Evolutionary conservation across 2,888 invertebrate species (phyloP).

Genomic region (Asteroscopus sphinx): DNA sequence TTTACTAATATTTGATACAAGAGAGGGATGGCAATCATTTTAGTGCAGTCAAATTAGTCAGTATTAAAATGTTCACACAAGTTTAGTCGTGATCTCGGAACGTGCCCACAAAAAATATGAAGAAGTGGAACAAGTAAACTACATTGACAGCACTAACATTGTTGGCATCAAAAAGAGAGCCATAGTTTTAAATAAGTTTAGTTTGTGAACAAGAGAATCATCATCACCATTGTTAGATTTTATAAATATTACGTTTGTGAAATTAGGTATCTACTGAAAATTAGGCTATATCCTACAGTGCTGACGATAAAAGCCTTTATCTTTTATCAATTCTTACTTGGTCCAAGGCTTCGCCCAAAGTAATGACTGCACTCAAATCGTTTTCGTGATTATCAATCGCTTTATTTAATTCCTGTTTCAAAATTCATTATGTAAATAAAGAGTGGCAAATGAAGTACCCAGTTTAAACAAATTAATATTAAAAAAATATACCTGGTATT

Average conservation of each 20-base stretch:
- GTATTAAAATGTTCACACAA: too few species aligned
- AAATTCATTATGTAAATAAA: slow-evolving; percentile 70
- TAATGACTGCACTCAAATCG: slow-evolving; percentile 93
- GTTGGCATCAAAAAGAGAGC: too few species aligned
- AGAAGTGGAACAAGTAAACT: too few species aligned
- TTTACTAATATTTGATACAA: too few species aligned
- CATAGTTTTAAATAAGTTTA: too few species aligned
- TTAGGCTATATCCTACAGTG: slow-evolving; percentile 83
- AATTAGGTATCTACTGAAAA: slow-evolving; percentile 86
- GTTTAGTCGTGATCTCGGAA: too few species aligned
- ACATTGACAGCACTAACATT: too few species aligned
- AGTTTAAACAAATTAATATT: slow-evolving; percentile 13
- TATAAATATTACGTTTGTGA: slow-evolving; percentile 70
- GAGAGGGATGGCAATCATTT: too few species aligned
- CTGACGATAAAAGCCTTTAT: slow-evolving; percentile 65
- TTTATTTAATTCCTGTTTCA: slow-evolving; percentile 93
- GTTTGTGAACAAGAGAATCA: too few species aligned
- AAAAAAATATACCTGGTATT: slow-evolving; percentile 93
- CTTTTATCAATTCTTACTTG: slow-evolving; percentile 92
- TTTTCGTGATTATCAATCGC: slow-evolving; percentile 92
- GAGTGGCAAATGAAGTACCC: slow-evolving; percentile 29
- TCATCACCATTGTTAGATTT: slow-evolving; percentile 76
- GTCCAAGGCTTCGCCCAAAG: slow-evolving; percentile 94
- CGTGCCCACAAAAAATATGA: too few species aligned
- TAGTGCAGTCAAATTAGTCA: too few species aligned